Evolutionary conservation across 2,797 vertebrate species (phyloP), one percentile per base, ranked within the genome.

Genomic region (Lophius americanus): DNA sequence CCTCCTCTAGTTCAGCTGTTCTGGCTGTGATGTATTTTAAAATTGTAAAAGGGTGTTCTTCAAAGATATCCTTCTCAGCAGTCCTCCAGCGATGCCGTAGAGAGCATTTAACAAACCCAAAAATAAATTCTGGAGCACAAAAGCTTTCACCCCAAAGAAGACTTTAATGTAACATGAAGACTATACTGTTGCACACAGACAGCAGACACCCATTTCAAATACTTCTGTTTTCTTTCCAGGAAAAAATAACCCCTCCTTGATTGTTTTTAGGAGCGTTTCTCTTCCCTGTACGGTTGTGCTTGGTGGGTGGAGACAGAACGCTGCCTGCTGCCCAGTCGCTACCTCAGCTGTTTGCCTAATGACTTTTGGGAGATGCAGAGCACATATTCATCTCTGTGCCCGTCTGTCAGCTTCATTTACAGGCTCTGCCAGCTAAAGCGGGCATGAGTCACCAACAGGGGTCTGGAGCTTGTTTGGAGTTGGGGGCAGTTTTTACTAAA

Each of bases 271-370:
- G 77, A 76, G 69, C 3, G 23, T 84, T 79, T 74, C 64, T 79
- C 73, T 49, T 80, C 73, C 73, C 74, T 23, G 23, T 64, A 76
- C 72, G 73, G 79, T 75, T 1, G 60, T 63, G 75, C 54, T 68
- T 37, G 79, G 71, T 68, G 58, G 51, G 57, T 58, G 41, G 57
- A 67, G 58, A 72, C 73, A 70, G 59, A 66, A 51, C 6, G 51
- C 41, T 62, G 75, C 74, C 76, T 42, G 60, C 67, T 80, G 70
- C 68, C 83, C 69, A 67, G 66, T 68, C 70, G 85, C 86, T 85
- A 86, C 84, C 88, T 87, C 85, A 88, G 87, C 87, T 89, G 85
- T 86, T 91, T 89, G 87, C 64, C 80, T 91, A 88, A 92, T 91
- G 85, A 88, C 86, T 85, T 88, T 61, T 78, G 78, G 90, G 87